Conservation (phyloP, 2,797 vertebrate species). For the Anas acuta region DNA sequence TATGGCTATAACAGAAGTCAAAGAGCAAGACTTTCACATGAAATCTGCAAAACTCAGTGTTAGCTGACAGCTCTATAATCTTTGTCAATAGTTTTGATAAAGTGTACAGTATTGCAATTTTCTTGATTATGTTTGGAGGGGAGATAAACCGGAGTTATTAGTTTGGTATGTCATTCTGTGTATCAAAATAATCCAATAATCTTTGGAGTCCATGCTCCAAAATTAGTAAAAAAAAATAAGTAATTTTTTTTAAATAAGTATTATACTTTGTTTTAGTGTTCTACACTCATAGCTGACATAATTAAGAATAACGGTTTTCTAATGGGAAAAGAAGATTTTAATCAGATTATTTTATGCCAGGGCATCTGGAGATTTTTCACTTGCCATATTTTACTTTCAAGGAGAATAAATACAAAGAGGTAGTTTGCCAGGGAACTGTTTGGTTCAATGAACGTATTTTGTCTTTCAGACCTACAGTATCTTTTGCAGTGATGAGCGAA, state of each 20-base stretch:
- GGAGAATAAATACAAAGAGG: not conserved
- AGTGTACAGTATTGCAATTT: not conserved
- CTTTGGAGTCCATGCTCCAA: not conserved
- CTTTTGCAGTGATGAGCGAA: conserved; percentile 59
- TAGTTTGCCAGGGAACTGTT: conserved; percentile 31
- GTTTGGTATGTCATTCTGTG: not conserved
- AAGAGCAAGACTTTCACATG: not conserved
- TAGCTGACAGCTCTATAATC: not conserved
- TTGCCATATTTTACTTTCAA: conserved; percentile 49
- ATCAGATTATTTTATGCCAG: conserved; percentile 33
- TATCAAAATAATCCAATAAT: not conserved
- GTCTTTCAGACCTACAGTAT: conserved; percentile 1
- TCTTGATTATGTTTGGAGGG: not conserved
- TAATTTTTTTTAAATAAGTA: not conserved
- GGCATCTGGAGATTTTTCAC: conserved; percentile 61
- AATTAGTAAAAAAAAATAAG: too few species aligned
- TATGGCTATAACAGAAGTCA: not conserved
- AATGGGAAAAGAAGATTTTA: conserved; percentile 63
- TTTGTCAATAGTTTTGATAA: not conserved
- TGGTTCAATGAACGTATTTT: conserved; percentile 41
- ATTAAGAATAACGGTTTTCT: not conserved
- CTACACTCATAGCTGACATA: not conserved
- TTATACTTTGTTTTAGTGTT: not conserved
- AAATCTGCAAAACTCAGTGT: not conserved
- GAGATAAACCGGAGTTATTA: not conserved